Evolutionary conservation across 2,113 vertebrate species (phyloP).

Genomic region (Muscicapa adusta): DNA sequence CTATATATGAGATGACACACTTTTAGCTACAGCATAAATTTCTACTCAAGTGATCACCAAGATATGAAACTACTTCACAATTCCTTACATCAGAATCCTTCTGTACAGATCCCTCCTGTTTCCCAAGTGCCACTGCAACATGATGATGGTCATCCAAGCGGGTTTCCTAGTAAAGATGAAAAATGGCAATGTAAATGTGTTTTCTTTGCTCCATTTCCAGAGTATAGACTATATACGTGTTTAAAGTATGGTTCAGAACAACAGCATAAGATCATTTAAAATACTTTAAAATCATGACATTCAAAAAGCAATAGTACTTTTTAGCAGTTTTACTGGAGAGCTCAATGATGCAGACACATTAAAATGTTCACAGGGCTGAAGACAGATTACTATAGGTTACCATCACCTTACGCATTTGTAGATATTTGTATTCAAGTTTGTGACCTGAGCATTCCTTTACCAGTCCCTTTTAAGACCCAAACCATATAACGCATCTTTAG

Average conservation of each 20-base stretch:
- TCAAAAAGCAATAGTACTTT: background rate
- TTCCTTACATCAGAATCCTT: slow-evolving; percentile 62
- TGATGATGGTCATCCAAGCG: slow-evolving; percentile 84
- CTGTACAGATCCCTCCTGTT: slow-evolving; percentile 39
- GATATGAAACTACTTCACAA: background rate
- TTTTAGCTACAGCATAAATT: background rate
- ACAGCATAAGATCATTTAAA: background rate
- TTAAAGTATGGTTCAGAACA: background rate
- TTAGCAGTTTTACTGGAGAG: background rate
- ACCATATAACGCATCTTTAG: background rate
- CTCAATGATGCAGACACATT: background rate
- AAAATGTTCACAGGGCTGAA: background rate
- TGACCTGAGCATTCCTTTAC: background rate
- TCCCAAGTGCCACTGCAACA: slow-evolving; percentile 87
- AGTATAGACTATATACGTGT: background rate
- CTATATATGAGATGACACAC: background rate
- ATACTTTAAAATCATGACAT: background rate
- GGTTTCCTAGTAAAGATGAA: slow-evolving; percentile 73
- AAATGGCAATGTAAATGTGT: background rate
- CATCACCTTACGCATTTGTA: background rate
- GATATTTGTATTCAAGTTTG: background rate
- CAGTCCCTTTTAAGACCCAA: background rate
- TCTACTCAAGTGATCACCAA: background rate
- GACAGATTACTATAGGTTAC: background rate
- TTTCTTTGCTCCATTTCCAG: background rate